Conservation (phyloP, 2,888 invertebrate genomes). For the Nezara viridula region DNA sequence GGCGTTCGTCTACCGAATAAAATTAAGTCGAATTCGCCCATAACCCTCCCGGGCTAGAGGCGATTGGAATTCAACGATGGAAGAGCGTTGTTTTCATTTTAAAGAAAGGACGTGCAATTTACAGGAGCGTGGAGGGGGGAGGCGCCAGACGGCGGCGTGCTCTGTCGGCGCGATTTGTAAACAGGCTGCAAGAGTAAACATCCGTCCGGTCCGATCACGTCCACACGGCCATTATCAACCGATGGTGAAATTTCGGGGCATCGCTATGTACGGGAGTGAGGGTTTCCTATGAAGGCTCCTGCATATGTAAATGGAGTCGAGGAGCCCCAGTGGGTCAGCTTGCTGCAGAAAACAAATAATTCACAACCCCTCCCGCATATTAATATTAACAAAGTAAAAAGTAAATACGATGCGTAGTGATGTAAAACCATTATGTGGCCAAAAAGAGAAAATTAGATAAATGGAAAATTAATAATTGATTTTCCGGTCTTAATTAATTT, state of each 20-base stretch:
- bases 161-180: constrained; percentile 27
- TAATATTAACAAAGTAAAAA: no score
- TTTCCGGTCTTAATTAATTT: no score
- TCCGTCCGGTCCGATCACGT: constrained; percentile 42
- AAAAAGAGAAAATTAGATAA: no score
- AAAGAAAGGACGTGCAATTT: constrained; percentile 47
- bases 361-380: no score
- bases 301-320: background rate
- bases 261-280: background rate
- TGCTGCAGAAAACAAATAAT: no score
- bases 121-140: constrained; percentile 38
- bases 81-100: constrained; percentile 29
- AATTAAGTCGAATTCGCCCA: constrained; percentile 20
- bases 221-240: background rate
- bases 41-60: background rate
- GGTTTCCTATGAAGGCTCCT: background rate
- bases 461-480: no score
- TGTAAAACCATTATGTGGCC: no score
- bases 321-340: background rate
- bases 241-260: background rate
- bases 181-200: constrained; percentile 38
- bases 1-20: constrained; percentile 2
- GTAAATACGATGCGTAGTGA: no score
- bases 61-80: constrained; percentile 10
- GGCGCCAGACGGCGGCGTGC: constrained; percentile 51